Percentiles rank a stretch among this genome's conserved stretches.
Conservation (phyloP, 2,113 vertebrate species). For the Archilochus colubris region DNA sequence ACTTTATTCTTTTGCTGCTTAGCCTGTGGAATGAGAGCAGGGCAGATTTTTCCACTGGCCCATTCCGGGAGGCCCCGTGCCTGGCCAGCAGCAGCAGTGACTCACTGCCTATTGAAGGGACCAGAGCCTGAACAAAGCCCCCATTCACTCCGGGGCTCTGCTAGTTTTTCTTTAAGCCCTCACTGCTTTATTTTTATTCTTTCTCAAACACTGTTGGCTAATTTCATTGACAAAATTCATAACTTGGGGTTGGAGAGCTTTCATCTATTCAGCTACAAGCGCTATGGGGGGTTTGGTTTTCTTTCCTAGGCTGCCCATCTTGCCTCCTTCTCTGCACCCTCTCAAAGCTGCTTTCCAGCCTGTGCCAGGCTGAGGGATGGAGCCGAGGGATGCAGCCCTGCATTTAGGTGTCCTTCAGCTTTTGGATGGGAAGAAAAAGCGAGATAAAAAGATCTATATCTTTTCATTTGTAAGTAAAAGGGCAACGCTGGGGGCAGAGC, state of each 20-base stretch:
- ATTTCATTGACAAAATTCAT: constrained; percentile 77
- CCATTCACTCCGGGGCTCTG: constrained; percentile 18
- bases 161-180: constrained; percentile 43
- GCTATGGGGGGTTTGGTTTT: background rate
- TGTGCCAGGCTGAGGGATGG: background rate
- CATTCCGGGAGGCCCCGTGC: background rate
- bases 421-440: background rate
- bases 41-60: background rate
- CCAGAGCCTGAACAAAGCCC: constrained; percentile 44
- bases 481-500: background rate
- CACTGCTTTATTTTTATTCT: constrained; percentile 55
- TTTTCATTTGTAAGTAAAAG: background rate
- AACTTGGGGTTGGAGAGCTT: constrained; percentile 52
- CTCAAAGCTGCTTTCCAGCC: background rate
- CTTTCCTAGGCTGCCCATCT: background rate
- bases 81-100: background rate
- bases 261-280: constrained; percentile 31
- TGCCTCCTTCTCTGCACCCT: background rate
- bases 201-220: constrained; percentile 61
- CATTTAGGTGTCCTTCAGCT: background rate
- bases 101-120: constrained; percentile 64
- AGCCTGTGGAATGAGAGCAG: background rate
- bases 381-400: background rate
- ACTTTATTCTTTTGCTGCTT: constrained; percentile 17
- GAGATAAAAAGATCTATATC: accelerated